Evolutionary conservation across 2,113 vertebrate genomes (phyloP), one percentile per base, ranked within the genome.

Genomic region (Collichthys lucidus): DNA sequence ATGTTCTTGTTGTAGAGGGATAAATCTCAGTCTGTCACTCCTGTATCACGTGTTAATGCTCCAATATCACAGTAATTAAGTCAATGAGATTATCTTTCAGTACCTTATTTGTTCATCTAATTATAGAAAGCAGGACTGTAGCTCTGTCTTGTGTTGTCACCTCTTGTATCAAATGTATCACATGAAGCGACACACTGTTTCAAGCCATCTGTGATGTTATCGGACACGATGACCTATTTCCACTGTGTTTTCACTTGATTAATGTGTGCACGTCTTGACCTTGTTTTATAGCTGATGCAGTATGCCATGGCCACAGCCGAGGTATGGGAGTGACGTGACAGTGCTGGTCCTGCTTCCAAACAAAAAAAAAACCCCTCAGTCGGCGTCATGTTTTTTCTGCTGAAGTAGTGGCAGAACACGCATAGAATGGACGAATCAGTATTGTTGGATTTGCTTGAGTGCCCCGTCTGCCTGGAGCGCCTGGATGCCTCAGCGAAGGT

Each of bases 401-500:
- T 90, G 89, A 92, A 84, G 73, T 82, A 24, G 60, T 60, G 66
- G 83, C 77, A 80, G 81, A 86, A 81, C 84, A 50, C 77, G 8
- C 78, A 76, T 77, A 95, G 74, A 89, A 99, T 99, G 98, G 98
- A 99, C 88, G 98, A 99, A 85, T 99, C 98, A 0, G 96, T 97
- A 59, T 88, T 99, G 93, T 86, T 99, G 96, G 98, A 99, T 93
- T 94, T 99, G 80, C 93, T 99, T 71, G 98, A 99, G 95, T 99
- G 98, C 87, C 98, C 98, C 0, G 98, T 99, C 84, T 99, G 98
- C 89, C 94, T 99, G 52, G 98, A 99, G 91, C 97, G 98, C 24
- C 96, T 99, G 24, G 98, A 99, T 52, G 97, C 97, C 78, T 96
- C 98, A 1, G 98, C 98, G 0, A 99, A 99, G 91, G 98, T 99